Evolutionary conservation across 2,888 invertebrate species (phyloP).

Genomic region (Phortica magna): DNA sequence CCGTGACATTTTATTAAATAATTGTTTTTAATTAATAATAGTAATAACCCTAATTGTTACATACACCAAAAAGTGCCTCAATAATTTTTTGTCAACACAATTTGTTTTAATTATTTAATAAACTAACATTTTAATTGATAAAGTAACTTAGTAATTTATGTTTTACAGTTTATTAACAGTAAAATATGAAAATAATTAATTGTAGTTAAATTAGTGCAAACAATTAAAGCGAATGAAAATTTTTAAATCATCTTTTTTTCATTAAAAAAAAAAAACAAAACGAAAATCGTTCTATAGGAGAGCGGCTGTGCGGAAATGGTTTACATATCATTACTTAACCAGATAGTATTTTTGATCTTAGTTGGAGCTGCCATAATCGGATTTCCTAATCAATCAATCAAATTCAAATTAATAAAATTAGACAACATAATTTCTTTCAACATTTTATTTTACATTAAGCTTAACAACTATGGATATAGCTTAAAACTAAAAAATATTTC

Average conservation of each 20-base stretch:
- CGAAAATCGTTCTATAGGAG: too few species aligned
- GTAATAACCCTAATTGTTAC: slow-evolving; percentile 53
- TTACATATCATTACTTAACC: too few species aligned
- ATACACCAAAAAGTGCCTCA: slow-evolving; percentile 76
- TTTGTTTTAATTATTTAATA: slow-evolving; percentile 52
- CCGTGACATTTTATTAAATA: slow-evolving; percentile 29
- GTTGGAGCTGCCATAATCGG: too few species aligned
- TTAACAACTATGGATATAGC: background rate
- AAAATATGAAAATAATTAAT: slow-evolving; percentile 46
- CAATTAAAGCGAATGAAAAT: slow-evolving; percentile 19
- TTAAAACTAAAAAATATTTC: background rate
- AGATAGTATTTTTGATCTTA: too few species aligned
- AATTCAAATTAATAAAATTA: too few species aligned
- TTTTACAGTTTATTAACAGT: slow-evolving; percentile 45
- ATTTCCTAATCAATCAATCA: too few species aligned
- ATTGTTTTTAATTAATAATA: slow-evolving; percentile 8
- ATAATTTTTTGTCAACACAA: slow-evolving; percentile 61
- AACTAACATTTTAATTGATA: slow-evolving; percentile 44
- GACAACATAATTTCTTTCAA: background rate
- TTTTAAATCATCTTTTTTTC: background rate
- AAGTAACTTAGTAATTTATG: slow-evolving; percentile 35
- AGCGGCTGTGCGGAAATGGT: too few species aligned
- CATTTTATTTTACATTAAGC: background rate
- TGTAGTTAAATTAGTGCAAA: slow-evolving; percentile 56
- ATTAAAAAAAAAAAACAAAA: background rate